These are phyloP conservation scores for Tragopan temminckii DNA, from an alignment of 2,797 vertebrate species.

Conservation along the genomic window DNA sequence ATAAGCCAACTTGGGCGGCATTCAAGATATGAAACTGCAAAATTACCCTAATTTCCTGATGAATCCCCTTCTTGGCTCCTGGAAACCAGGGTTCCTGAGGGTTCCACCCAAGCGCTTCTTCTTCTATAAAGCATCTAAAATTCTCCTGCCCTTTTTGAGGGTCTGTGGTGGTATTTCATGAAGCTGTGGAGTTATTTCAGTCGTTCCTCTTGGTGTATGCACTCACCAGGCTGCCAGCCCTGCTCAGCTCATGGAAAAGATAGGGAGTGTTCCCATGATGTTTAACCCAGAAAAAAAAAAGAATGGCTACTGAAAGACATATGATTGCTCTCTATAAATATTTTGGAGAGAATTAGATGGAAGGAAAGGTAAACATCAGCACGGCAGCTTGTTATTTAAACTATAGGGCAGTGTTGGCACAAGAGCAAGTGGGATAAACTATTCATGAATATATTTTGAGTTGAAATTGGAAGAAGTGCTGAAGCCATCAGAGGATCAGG, in stretches of 20 bases:
- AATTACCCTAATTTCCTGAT: not conserved
- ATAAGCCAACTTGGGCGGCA: not conserved
- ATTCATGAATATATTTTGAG: slow-evolving; percentile 22
- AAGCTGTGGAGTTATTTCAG: not conserved
- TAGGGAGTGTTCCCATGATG: not conserved
- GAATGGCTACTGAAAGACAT: not conserved
- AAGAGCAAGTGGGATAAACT: slow-evolving; percentile 41
- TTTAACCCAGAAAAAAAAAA: not conserved
- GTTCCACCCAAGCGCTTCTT: not conserved
- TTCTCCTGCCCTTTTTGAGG: not conserved
- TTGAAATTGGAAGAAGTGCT: slow-evolving; percentile 28
- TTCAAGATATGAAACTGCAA: fast-evolving
- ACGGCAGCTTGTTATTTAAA: not conserved
- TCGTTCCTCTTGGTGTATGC: not conserved
- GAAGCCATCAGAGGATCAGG: slow-evolving; percentile 11
- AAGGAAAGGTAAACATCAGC: slow-evolving; percentile 20
- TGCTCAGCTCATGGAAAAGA: not conserved
- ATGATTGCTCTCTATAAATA: not conserved
- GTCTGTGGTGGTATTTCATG: not conserved
- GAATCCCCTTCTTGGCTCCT: not conserved
- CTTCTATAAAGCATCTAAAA: fast-evolving
- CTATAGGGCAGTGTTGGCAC: not conserved
- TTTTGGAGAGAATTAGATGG: not conserved
- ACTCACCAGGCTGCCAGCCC: not conserved
- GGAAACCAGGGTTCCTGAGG: not conserved